Percentiles rank a stretch among this genome's conserved stretches.
Evolutionary conservation across 2,797 vertebrate species (phyloP).

Genomic region (Emydoidea blandingii): DNA sequence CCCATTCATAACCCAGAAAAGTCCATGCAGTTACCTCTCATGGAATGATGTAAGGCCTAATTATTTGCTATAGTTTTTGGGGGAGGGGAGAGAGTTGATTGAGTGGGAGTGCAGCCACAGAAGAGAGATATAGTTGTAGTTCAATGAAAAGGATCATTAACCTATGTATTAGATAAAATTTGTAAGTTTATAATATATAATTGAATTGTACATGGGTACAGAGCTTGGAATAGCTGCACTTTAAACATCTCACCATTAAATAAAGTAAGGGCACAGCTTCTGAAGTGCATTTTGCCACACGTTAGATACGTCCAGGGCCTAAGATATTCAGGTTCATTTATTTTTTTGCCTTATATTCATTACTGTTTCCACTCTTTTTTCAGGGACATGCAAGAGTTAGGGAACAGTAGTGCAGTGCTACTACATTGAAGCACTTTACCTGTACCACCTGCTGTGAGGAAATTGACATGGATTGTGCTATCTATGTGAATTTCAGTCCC

Average conservation of each 20-base stretch:
- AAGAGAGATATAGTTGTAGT: background rate
- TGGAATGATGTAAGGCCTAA: background rate
- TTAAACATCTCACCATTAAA: background rate
- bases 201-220: background rate
- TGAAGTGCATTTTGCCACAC: background rate
- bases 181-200: background rate
- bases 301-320: background rate
- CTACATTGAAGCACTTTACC: background rate
- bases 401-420: background rate
- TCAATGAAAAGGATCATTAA: background rate
- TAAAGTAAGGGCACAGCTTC: background rate
- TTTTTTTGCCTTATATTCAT: background rate
- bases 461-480: slow-evolving; percentile 36
- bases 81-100: background rate
- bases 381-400: background rate
- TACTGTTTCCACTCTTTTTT: background rate
- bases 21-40: background rate
- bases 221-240: background rate
- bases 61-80: background rate
- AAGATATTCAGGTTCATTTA: background rate
- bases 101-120: background rate
- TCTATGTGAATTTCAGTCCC: slow-evolving; percentile 53
- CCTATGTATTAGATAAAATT: rapidly evolving
- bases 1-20: background rate
- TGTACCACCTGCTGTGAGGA: slow-evolving; percentile 19